Percentiles rank a stretch among this genome's conserved stretches.
phyloP scores from a whole-genome alignment of 1,140 invertebrate species.

The Protaetia brevitarsis region DNA sequence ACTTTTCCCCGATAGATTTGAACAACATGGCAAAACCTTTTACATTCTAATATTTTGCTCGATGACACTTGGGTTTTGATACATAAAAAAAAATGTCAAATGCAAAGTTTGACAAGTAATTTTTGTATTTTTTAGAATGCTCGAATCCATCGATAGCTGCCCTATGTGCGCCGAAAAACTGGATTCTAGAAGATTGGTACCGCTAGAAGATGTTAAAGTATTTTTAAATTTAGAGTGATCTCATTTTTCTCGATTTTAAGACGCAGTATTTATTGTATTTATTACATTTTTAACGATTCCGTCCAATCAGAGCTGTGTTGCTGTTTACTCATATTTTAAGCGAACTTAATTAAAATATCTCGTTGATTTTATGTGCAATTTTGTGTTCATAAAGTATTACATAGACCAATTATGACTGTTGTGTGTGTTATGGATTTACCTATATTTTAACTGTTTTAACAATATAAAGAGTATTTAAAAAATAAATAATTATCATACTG shows the following conservation, averaged over 20 bases:
- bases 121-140: conserved; percentile 59
- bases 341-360: neutral
- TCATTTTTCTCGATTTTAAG: neutral
- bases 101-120: neutral
- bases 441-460: no score
- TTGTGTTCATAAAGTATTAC: conserved; percentile 1
- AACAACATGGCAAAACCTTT: no score
- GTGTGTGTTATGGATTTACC: no score
- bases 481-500: no score
- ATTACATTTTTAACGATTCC: neutral
- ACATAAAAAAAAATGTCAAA: neutral
- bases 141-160: conserved; percentile 71
- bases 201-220: neutral
- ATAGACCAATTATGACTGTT: no score
- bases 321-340: neutral
- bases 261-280: neutral
- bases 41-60: no score
- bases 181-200: conserved; percentile 53
- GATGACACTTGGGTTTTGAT: no score
- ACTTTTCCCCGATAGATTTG: no score
- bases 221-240: conserved; percentile 15
- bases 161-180: conserved; percentile 85
- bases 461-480: no score
- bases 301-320: neutral
- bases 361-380: conserved; percentile 2